Percentiles rank a stretch among this genome's conserved stretches.
phyloP scores from a whole-genome alignment of 2,888 invertebrate genomes.

The Ophion costatus region DNA sequence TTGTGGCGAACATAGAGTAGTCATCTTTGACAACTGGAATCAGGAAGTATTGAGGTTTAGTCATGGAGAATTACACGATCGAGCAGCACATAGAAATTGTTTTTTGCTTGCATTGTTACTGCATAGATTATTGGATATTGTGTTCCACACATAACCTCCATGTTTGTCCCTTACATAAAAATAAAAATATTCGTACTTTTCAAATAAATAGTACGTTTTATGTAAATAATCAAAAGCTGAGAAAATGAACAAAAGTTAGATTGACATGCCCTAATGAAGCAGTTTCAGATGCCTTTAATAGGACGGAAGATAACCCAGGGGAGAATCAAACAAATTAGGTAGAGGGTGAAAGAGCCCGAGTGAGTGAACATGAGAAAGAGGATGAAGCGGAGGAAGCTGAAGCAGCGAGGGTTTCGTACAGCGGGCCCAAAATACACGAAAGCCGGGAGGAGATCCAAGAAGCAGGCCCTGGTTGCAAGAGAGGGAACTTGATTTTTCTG shows the following conservation, averaged over 20 bases:
- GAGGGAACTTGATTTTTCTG: constrained; percentile 68
- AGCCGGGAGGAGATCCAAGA: constrained; percentile 21
- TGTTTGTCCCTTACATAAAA: too few species aligned
- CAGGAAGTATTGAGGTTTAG: too few species aligned
- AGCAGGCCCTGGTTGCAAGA: constrained; percentile 24
- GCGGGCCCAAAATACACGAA: constrained; percentile 54
- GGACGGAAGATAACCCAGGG: constrained; percentile 77
- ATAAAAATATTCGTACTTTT: too few species aligned
- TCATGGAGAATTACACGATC: too few species aligned
- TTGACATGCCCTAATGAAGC: constrained; percentile 36
- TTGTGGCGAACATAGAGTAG: too few species aligned
- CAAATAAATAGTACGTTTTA: too few species aligned
- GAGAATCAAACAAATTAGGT: constrained; percentile 75
- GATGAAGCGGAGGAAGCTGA: constrained; percentile 51
- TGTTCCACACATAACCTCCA: too few species aligned
- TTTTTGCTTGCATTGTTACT: too few species aligned
- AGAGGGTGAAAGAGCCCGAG: constrained; percentile 48
- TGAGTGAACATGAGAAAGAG: constrained; percentile 45
- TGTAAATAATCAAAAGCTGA: not conserved
- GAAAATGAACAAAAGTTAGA: constrained; percentile 6
- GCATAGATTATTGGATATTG: too few species aligned
- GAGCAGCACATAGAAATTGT: too few species aligned
- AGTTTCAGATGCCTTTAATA: constrained; percentile 70
- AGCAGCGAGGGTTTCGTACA: constrained; percentile 35
- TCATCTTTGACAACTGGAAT: too few species aligned